Conservation (phyloP, 1,140 invertebrate species). For the Drosophila miranda region DNA sequence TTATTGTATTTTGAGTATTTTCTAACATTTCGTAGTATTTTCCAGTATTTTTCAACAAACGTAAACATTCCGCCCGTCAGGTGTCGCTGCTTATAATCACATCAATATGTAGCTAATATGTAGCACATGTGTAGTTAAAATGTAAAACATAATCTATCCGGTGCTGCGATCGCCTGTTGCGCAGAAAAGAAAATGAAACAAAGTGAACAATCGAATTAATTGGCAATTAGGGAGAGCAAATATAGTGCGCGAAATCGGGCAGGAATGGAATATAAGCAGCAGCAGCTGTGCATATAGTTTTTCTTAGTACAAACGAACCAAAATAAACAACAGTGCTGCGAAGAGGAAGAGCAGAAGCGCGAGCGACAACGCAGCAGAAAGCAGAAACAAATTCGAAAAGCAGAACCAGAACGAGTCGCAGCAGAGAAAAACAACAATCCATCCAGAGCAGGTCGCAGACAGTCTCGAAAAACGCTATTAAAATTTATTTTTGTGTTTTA, state of each 20-base stretch:
- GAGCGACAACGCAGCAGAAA: conserved; percentile 41
- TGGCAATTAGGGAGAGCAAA: conserved; percentile 61
- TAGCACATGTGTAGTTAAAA: too few species aligned
- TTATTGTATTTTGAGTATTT: too few species aligned
- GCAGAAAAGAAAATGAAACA: conserved; percentile 41
- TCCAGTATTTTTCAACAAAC: too few species aligned
- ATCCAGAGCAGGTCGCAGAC: conserved; percentile 27
- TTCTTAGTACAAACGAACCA: conserved; percentile 28
- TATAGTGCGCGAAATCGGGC: conserved; percentile 30
- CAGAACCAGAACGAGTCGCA: conserved; percentile 50
- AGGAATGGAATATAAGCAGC: conserved; percentile 23
- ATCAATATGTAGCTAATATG: too few species aligned
- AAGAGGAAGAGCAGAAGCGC: conserved; percentile 24
- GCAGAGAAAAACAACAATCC: conserved; percentile 60
- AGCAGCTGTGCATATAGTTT: conserved; percentile 46
- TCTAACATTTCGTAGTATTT: too few species aligned
- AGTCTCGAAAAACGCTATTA: conserved; percentile 42
- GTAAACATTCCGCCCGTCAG: too few species aligned
- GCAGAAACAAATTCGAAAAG: conserved; percentile 14
- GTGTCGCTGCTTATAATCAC: too few species aligned
- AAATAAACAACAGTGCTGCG: conserved; percentile 61
- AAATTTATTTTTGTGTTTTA: conserved; percentile 76
- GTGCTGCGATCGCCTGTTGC: conserved; percentile 4
- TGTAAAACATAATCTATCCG: too few species aligned
- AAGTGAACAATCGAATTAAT: conserved; percentile 40